phyloP scores from a whole-genome alignment of 1,140 invertebrate species.

The Caerostris extrusa region DNA sequence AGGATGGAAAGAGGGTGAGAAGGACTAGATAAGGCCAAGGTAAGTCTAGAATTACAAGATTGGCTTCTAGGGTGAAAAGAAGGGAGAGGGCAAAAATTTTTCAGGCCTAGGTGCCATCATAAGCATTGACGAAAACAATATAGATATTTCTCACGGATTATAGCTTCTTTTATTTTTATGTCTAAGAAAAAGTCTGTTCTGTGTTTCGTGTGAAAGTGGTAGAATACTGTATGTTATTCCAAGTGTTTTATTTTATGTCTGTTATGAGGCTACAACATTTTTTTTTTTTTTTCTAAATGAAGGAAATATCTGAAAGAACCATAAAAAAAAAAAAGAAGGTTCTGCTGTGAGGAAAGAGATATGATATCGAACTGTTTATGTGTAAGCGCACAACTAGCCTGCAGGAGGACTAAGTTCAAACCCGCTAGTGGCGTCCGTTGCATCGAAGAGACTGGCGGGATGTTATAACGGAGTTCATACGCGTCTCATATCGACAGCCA shows the following conservation, averaged over 20 bases:
- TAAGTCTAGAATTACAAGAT: slow-evolving; percentile 16
- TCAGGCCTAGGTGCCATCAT: background rate
- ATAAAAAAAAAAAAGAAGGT: too few species aligned
- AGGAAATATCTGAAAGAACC: background rate
- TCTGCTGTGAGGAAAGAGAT: background rate
- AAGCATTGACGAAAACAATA: background rate
- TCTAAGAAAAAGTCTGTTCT: background rate
- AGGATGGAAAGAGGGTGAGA: slow-evolving; percentile 24
- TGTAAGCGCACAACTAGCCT: too few species aligned
- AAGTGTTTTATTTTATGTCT: background rate
- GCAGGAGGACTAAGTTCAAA: too few species aligned
- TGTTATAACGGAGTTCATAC: too few species aligned
- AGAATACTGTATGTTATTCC: background rate
- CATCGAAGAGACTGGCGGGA: too few species aligned
- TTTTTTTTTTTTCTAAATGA: background rate
- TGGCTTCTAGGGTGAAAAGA: background rate
- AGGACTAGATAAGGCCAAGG: slow-evolving; percentile 12
- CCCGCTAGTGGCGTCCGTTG: too few species aligned
- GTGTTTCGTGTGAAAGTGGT: background rate
- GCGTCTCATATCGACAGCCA: too few species aligned
- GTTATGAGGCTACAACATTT: background rate
- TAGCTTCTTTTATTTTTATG: background rate
- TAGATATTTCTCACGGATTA: slow-evolving; percentile 18
- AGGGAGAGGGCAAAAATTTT: background rate
- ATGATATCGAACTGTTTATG: background rate